phyloP scores from a whole-genome alignment of 2,888 invertebrate species.

The Plagiodera versicolora region DNA sequence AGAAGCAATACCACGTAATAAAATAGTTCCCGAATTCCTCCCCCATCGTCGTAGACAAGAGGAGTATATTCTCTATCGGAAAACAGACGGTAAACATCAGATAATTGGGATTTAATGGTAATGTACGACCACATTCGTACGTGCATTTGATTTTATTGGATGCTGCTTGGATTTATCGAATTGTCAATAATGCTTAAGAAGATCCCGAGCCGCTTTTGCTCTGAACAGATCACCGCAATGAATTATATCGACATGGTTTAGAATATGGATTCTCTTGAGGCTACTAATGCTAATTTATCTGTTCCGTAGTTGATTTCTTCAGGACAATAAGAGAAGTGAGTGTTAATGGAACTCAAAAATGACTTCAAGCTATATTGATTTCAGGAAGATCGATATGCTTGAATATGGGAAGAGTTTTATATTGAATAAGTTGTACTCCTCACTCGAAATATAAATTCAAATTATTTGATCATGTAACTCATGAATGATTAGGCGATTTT shows the following conservation, averaged over 20 bases:
- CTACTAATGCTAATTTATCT: too few relatives aligned
- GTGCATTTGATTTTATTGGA: conserved; percentile 16
- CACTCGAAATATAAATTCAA: too few relatives aligned
- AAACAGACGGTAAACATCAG: conserved; percentile 15
- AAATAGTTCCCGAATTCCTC: background rate
- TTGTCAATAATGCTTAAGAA: conserved; percentile 15
- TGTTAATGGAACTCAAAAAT: too few relatives aligned
- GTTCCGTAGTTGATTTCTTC: too few relatives aligned
- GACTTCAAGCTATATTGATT: too few relatives aligned
- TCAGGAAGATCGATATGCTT: too few relatives aligned
- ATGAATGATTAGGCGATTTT: too few relatives aligned
- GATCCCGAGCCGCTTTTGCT: conserved; percentile 7
- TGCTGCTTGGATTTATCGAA: conserved; percentile 7
- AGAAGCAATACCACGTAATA: background rate
- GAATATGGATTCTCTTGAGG: background rate
- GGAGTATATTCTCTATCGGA: conserved; percentile 4
- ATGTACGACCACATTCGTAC: conserved; percentile 14
- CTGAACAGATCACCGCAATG: conserved; percentile 18
- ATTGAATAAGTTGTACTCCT: too few relatives aligned
- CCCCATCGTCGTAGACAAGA: background rate
- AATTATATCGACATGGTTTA: conserved; percentile 15
- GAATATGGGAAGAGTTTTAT: too few relatives aligned
- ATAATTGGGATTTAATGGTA: conserved; percentile 15
- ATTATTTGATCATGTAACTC: too few relatives aligned
- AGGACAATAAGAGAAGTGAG: too few relatives aligned